Conservation (phyloP, 2,888 invertebrate genomes). For the Cosmia pyralina region DNA sequence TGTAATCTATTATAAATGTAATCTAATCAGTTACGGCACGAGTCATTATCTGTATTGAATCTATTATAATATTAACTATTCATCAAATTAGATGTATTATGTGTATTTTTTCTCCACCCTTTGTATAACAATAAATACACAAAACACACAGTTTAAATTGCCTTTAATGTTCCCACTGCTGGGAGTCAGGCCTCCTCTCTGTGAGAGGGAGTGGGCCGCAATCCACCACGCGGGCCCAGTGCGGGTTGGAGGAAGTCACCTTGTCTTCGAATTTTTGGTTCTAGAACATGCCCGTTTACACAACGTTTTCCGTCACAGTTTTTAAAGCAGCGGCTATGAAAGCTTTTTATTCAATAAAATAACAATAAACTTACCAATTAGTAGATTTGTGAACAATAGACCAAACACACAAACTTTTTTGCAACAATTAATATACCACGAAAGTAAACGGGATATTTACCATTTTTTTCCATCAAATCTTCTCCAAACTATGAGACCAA, state of each 20-base stretch:
- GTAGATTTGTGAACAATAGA: no score
- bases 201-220: background rate
- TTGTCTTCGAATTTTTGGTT: background rate
- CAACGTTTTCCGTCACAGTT: no score
- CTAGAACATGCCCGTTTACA: background rate
- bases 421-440: no score
- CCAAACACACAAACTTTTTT: no score
- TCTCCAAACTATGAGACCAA: no score
- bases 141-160: background rate
- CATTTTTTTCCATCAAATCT: no score
- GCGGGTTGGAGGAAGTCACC: no score
- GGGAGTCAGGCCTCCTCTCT: no score
- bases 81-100: background rate
- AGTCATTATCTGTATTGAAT: background rate
- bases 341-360: no score
- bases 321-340: no score
- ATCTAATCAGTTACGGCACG: slow-evolving; percentile 7
- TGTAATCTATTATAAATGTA: background rate
- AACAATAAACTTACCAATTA: no score
- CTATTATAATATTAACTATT: slow-evolving; percentile 6
- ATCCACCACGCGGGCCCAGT: background rate
- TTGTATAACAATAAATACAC: background rate
- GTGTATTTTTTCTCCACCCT: background rate
- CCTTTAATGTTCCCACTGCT: background rate
- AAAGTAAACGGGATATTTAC: no score